A percentile compares a stretch with the other conserved stretches of the same genome.
Evolutionary conservation across 2,888 invertebrate species (phyloP).

Genomic region (Microchrysa polita): DNA sequence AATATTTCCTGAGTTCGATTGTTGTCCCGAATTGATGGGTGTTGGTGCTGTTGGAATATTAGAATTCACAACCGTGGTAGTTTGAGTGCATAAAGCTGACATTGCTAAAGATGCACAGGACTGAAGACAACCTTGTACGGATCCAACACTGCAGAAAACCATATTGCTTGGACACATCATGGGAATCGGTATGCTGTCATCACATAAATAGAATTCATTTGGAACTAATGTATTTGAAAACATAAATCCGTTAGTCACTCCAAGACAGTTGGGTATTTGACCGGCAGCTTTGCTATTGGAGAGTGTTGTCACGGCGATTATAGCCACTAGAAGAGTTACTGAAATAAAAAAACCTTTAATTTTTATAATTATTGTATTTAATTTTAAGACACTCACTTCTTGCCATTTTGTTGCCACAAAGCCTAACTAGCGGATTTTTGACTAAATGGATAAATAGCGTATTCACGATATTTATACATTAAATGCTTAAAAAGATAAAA

Average conservation of each 20-base stretch:
- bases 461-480: too few species aligned
- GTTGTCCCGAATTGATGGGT: background rate
- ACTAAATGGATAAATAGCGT: too few species aligned
- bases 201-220: background rate
- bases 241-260: background rate
- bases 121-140: background rate
- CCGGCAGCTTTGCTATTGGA: too few species aligned
- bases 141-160: background rate
- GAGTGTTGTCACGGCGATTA: too few species aligned
- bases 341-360: too few species aligned
- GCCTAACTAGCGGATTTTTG: too few species aligned
- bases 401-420: too few species aligned
- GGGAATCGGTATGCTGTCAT: background rate
- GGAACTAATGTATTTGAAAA: background rate
- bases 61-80: background rate
- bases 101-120: background rate
- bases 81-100: background rate
- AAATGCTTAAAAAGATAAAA: too few species aligned
- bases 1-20: background rate
- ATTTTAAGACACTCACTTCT: too few species aligned
- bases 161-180: background rate
- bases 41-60: background rate
- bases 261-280: background rate
- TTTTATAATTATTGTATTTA: too few species aligned
- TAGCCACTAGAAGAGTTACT: too few species aligned